A percentile compares a stretch with the other conserved stretches of the same genome.
Evolutionary conservation across 1,140 invertebrate species (phyloP).

Genomic region (Hylyphantes graminicola): DNA sequence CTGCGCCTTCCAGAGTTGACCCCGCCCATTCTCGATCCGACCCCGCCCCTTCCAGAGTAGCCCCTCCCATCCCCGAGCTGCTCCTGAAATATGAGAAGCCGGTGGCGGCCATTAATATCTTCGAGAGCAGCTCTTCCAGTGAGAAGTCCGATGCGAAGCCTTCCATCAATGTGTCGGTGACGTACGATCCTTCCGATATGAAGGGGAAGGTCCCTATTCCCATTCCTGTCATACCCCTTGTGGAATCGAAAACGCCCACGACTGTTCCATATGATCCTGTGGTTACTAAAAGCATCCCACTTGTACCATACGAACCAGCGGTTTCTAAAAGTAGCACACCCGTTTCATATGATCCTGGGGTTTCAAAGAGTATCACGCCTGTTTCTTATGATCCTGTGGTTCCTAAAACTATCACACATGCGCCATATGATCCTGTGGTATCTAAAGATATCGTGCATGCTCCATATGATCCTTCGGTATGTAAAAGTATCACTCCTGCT

Average conservation of each 20-base stretch:
- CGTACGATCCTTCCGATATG: not conserved
- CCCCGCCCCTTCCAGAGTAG: not conserved
- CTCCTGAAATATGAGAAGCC: conserved; percentile 17
- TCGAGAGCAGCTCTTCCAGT: conserved; percentile 12
- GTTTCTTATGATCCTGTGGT: too few relatives aligned
- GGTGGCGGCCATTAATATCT: conserved; percentile 20
- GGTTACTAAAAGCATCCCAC: not conserved
- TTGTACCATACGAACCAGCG: not conserved
- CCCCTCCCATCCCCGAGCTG: conserved; percentile 36
- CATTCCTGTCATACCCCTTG: not conserved
- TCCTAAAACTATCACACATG: too few relatives aligned
- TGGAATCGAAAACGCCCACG: not conserved
- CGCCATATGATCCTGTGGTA: too few relatives aligned
- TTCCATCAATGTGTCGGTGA: not conserved
- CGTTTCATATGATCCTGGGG: too few relatives aligned
- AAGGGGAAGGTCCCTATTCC: not conserved
- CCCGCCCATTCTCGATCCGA: not conserved
- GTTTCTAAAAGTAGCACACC: not conserved
- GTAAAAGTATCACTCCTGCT: too few relatives aligned
- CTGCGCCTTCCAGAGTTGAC: not conserved
- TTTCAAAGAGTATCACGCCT: too few relatives aligned
- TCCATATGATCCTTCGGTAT: too few relatives aligned
- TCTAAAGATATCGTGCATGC: too few relatives aligned
- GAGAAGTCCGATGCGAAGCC: not conserved
- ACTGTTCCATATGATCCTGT: not conserved